These are phyloP conservation scores for Montipora capricornis DNA, from an alignment of 64 coral and sea anemone genomes.

Conservation along the genomic window DNA sequence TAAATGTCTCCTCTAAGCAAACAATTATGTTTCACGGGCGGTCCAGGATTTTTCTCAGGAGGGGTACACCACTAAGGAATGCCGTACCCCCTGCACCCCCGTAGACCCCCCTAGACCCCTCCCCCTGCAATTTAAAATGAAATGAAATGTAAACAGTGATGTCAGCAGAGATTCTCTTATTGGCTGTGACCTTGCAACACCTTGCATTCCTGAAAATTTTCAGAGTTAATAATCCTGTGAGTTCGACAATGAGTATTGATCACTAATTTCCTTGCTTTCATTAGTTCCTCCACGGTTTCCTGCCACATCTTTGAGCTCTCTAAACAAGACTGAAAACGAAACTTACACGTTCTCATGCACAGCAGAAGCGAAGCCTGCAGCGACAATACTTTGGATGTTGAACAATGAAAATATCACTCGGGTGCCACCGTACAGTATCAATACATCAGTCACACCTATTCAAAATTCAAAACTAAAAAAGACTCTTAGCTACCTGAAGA, in stretches of 20 bases:
- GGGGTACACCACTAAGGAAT: too few relatives aligned
- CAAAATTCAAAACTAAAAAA: neutral
- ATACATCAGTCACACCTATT: neutral
- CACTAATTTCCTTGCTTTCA: neutral
- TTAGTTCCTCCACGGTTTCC: slow-evolving; percentile 18
- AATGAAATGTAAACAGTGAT: too few relatives aligned
- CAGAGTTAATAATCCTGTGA: too few relatives aligned
- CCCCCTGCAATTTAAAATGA: too few relatives aligned
- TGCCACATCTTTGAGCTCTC: neutral
- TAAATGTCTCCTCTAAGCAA: too few relatives aligned
- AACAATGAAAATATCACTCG: slow-evolving; percentile 57
- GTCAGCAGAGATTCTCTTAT: too few relatives aligned
- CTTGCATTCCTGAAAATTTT: too few relatives aligned
- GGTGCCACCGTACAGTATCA: neutral
- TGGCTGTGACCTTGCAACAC: too few relatives aligned
- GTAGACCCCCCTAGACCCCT: too few relatives aligned
- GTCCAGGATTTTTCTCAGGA: too few relatives aligned
- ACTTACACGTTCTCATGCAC: slow-evolving; percentile 66
- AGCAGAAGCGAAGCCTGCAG: slow-evolving; percentile 60
- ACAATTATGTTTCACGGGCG: too few relatives aligned
- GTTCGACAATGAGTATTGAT: neutral
- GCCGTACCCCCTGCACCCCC: too few relatives aligned
- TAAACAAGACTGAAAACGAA: slow-evolving; percentile 68
- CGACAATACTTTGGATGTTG: slow-evolving; percentile 46
- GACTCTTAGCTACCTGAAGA: slow-evolving; percentile 23